Base-by-base conservation (phyloP, 2,888 invertebrate genomes). In the Chymomyza caudatula region DNA sequence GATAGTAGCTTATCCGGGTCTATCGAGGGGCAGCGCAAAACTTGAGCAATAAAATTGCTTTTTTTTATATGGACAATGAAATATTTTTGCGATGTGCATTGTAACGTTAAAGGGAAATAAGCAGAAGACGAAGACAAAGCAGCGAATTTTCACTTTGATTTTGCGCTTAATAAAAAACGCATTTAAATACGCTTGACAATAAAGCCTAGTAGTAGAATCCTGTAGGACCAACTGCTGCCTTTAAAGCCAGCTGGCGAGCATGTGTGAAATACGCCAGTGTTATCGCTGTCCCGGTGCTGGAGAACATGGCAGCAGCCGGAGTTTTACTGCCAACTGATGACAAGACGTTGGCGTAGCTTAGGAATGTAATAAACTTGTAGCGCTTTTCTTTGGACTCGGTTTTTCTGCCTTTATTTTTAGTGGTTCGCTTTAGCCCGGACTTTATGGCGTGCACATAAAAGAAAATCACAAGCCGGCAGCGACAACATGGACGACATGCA, bases 41-140 rank as follows among this genome's bases (percentile, higher is more conserved):
- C 83, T 81, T 85, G 80, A 85, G 83, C 80, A 85, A 85, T 81
- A 81, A 81, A 81, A 85, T 85, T 82, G 80, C 75, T 77, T 77
- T 85, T 77, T 85, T 75, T 79, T 83, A 67, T 64, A 67, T 64
- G 20, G 61, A 19, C n/a, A 43, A 6, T 20, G 54, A 62, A 37
- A 37, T 37, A 37, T 37, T 37, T 37, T 37, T 11, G 29, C 29
- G 11, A 37, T 11, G 29, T 37, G 8, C 11, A 8, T 2, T 11
- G 29, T 37, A 37, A 11, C 29, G 29, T 37, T 37, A 2, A 11
- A 11, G 4, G 29, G 11, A 8, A 37, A 37, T 11, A 8, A 37
- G 2, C 29, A 11, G 29, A 37, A 44, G 23, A 22, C 65, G 19
- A 29, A 15, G 29, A 29, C 44, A 22, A 17, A 49, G 65, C 63